Evolutionary conservation across 2,113 vertebrate species (phyloP), one percentile per base, ranked within the genome.

Genomic region (Xiphophorus maculatus): DNA sequence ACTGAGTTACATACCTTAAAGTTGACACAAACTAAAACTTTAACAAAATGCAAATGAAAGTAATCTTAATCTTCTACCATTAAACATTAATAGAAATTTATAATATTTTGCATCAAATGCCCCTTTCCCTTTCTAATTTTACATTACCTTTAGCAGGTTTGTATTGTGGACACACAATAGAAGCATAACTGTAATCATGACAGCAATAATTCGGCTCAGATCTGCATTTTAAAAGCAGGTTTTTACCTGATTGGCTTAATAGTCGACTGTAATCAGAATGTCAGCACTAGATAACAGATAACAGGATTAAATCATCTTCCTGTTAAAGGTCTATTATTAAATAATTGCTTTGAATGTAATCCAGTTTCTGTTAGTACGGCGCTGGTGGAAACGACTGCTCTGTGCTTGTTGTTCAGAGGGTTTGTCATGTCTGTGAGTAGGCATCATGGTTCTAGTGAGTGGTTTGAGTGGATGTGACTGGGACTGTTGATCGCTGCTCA

Each of bases 401-500:
- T 60, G 64, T 64, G 66, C 63, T 32, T 2, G 60, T 76, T 76
- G 67, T 69, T 81, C n/a, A 12, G n/a, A 25, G 42, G 32, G 64
- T 81, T 78, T 7, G 42, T 76, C 70, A 63, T 80, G 70, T 58
- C 5, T 77, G 77, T 84, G 81, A 73, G 65, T 63, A 63, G 77
- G 75, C 70, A n/a, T 76, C 22, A 10, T 73, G 81, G 64, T 77
- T 69, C 51, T 9, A 58, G 65, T 5, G 58, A 84, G 79, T 70
- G 75, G 29, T 65, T 70, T 74, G 77, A 79, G 58, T 54, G 76
- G 81, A 76, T 85, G 64, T 83, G 84, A 84, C 30, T 35, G 69
- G 76, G 60, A 81, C 35, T 64, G 65, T 74, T 71, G 84, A 74
- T 83, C 40, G 13, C 71, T 83, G 84, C 84, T 84, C 67, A 73